Conservation (phyloP, 2,797 vertebrate genomes). For the Hyperoplus immaculatus region DNA sequence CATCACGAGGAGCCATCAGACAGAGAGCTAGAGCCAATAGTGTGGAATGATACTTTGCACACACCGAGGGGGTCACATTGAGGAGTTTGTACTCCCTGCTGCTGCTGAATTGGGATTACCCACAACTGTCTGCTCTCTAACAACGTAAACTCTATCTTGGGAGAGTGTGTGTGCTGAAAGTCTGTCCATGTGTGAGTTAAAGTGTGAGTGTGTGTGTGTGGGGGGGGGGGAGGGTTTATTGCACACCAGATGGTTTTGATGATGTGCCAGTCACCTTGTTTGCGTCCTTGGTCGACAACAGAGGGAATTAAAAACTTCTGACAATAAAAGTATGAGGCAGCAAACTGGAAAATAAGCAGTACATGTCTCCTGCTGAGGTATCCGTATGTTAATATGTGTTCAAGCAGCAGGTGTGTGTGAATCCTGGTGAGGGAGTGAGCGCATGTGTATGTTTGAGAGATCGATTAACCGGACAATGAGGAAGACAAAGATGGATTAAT, state of each 20-base stretch:
- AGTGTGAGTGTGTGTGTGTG: slow-evolving; percentile 7
- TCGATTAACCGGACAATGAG: slow-evolving; percentile 47
- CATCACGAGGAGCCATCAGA: slow-evolving; percentile 50
- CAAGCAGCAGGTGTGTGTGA: slow-evolving; percentile 14
- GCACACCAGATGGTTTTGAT: slow-evolving; percentile 72
- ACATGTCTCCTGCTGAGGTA: background rate
- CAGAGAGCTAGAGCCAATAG: slow-evolving; percentile 57
- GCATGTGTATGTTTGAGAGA: slow-evolving; percentile 14
- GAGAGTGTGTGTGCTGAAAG: slow-evolving; percentile 19
- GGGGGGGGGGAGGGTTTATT: slow-evolving; percentile 39
- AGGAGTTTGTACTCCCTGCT: slow-evolving; percentile 63
- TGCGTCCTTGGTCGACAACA: slow-evolving; percentile 65
- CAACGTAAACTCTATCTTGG: slow-evolving; percentile 37
- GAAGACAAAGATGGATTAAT: slow-evolving; percentile 53
- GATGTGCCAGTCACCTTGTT: slow-evolving; percentile 76
- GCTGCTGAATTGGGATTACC: slow-evolving; percentile 57
- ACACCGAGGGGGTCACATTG: slow-evolving; percentile 71
- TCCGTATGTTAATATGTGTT: slow-evolving; percentile 4
- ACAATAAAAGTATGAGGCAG: slow-evolving; percentile 30
- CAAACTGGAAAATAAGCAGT: background rate
- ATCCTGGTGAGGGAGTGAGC: background rate
- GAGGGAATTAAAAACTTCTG: slow-evolving; percentile 41
- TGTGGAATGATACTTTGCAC: slow-evolving; percentile 55
- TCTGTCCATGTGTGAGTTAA: slow-evolving; percentile 23
- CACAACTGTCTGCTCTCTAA: slow-evolving; percentile 47